Conservation (phyloP, 2,888 invertebrate species). For the Atethmia centrago region DNA sequence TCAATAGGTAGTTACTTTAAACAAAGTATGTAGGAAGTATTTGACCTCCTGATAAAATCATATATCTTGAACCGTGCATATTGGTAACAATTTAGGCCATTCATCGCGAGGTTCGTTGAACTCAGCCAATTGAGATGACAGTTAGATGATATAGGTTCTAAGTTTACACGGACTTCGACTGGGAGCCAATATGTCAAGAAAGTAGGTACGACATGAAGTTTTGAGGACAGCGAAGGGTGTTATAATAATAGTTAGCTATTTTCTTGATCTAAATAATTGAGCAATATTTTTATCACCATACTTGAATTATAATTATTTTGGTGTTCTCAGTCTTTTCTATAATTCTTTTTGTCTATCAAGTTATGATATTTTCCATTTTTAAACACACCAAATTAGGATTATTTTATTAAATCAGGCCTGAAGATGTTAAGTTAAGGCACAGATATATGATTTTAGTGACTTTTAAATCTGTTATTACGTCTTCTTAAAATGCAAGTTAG, state of each 20-base stretch:
- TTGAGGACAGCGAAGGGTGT: neutral
- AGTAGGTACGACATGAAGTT: neutral
- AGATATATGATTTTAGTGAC: too few relatives aligned
- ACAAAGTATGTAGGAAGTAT: conserved; percentile 22
- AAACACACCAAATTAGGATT: neutral
- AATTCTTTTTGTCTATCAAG: neutral
- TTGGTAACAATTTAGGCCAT: conserved; percentile 40
- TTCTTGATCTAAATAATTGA: neutral
- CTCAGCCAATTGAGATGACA: conserved; percentile 44
- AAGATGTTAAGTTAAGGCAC: neutral
- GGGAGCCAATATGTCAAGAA: neutral
- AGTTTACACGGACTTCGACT: conserved; percentile 11
- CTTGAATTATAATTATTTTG: neutral
- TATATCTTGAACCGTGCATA: conserved; percentile 29
- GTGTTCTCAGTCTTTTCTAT: too few relatives aligned
- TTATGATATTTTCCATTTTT: neutral
- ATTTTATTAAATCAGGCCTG: neutral
- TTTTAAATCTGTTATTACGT: too few relatives aligned
- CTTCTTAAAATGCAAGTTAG: too few relatives aligned
- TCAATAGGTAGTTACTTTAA: neutral
- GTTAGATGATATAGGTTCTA: conserved; percentile 12
- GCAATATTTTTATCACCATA: neutral
- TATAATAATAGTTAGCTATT: neutral
- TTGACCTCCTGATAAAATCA: conserved; percentile 34
- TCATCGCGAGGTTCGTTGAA: conserved; percentile 46